Base-by-base conservation (phyloP, 2,888 invertebrate genomes). In the Stenurella melanura region DNA sequence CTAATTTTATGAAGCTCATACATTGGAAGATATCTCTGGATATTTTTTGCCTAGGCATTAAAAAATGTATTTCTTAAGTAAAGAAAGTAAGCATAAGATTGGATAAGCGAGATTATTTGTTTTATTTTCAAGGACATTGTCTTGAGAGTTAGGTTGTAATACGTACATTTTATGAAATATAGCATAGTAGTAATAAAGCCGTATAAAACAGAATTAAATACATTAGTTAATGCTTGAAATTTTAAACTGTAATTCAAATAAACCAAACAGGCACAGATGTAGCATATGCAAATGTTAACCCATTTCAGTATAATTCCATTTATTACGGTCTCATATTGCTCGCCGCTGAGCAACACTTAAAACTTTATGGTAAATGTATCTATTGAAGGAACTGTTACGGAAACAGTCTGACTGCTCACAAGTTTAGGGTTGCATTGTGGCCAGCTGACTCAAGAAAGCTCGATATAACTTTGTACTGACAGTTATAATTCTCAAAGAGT, bases 391-490 rank as follows among this genome's bases (percentile, higher is more conserved):
- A n/a, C n/a, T 50, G n/a, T 17, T 50, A 50, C 15, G 6, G 42
- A n/a, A 50, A n/a, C 50, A n/a, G n/a, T 50, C 15, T 17, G 50
- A 15, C 6, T 50, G 50, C 15, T 50, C 4, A 15, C n/a, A 50
- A 50, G 50, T 50, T 50, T n/a, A n/a, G 30, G n/a, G 50, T 50
- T 50, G 50, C n/a, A n/a, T 50, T 50, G n/a, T 50, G 50, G 50
- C 50, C 50, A 50, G 12, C 50, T n/a, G 50, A 50, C 50, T 50
- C n/a, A 6, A 50, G 50, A n/a, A 50, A 50, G n/a, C 0, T 50
- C 50, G 50, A 50, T 50, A 50, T 15, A 50, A 50, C n/a, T 50
- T 50, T 17, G 50, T 6, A 50, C n/a, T n/a, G 12, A 50, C n/a
- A 50, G 12, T n/a, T 50, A n/a, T n/a, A 50, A n/a, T 42, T 42